Base-by-base conservation (phyloP, 2,888 invertebrate genomes). In the Thecocarcelia acutangulata region DNA sequence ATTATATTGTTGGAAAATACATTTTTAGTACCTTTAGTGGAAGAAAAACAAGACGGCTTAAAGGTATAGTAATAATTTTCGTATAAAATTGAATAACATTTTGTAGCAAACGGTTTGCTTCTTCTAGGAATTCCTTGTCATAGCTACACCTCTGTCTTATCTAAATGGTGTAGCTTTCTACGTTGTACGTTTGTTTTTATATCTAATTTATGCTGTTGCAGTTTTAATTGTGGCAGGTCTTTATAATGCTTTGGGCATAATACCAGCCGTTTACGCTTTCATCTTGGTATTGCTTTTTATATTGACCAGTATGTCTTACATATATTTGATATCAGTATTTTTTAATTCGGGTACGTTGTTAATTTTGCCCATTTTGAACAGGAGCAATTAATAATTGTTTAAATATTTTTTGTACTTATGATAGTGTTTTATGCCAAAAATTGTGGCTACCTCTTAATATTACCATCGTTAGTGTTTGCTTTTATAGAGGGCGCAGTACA, bases 11-110 rank as follows among this genome's bases (percentile, higher is more conserved):
- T 91, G 48, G 80, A 90, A 2, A 87, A 84, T 46, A 89, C 91
- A 19, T 91, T 92, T 61, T 85, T 93, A 58, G 91, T 93, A 84
- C 91, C 92, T 61, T 90, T 93, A 52, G 93, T 93, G 1, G 93
- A 93, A 86, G 94, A 94, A 86, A 93, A 93, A 85, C 90, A 92
- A 83, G 91, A 92, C 68, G 93, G 93, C 50, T 91, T 93, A 40
- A 93, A 93, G 89, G 93, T 93, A 88, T 33, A 33, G 8, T 33
- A 33, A 33, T 1, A 33, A 33, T 6, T 13, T 15, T 0, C 19
- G 37, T 42, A 21, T 0, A 28, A 24, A 42, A 44, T 19, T 68
- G 3, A 24, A 48, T 33, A 17, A 19, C 6, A 9, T 24, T 52
- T 8, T 33, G 0, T 61, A 6, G 9, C 9, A 33, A 54, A 58